Evolutionary conservation across 1,140 invertebrate species (phyloP).

Genomic region (Manduca sexta): DNA sequence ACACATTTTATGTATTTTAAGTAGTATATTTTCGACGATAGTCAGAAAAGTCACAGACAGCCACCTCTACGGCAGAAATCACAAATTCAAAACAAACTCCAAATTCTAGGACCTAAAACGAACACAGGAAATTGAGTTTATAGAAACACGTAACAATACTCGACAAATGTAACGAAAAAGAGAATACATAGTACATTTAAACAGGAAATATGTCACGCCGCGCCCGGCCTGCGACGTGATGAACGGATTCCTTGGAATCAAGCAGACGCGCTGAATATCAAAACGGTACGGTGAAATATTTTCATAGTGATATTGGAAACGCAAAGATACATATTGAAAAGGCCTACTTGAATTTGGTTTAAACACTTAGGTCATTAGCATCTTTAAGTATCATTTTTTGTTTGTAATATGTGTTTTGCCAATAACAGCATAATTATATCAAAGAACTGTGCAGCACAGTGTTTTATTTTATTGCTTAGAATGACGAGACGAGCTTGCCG

Average conservation of each 20-base stretch:
- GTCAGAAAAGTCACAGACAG: too few species aligned
- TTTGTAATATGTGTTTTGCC: too few species aligned
- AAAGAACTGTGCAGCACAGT: too few species aligned
- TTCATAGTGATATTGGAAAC: constrained; percentile 3
- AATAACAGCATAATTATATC: too few species aligned
- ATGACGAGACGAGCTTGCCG: too few species aligned
- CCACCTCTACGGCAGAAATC: too few species aligned
- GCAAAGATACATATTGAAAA: constrained; percentile 7
- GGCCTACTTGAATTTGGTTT: not conserved
- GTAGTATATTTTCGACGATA: too few species aligned
- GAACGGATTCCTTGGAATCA: constrained; percentile 36
- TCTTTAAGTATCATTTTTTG: too few species aligned
- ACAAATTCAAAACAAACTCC: not conserved
- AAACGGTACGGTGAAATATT: constrained; percentile 18
- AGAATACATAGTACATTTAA: constrained; percentile 15
- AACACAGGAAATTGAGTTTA: constrained; percentile 4
- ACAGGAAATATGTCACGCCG: constrained; percentile 37
- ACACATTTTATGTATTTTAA: too few species aligned
- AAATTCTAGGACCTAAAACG: not conserved
- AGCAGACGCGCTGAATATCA: constrained; percentile 20
- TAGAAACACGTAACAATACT: constrained; percentile 5
- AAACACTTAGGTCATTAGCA: too few species aligned
- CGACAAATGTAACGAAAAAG: not conserved
- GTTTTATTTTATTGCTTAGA: too few species aligned
- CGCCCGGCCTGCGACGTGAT: constrained; percentile 28